Evolutionary conservation across 2,888 invertebrate species (phyloP).

Genomic region (Drosophila colorata): DNA sequence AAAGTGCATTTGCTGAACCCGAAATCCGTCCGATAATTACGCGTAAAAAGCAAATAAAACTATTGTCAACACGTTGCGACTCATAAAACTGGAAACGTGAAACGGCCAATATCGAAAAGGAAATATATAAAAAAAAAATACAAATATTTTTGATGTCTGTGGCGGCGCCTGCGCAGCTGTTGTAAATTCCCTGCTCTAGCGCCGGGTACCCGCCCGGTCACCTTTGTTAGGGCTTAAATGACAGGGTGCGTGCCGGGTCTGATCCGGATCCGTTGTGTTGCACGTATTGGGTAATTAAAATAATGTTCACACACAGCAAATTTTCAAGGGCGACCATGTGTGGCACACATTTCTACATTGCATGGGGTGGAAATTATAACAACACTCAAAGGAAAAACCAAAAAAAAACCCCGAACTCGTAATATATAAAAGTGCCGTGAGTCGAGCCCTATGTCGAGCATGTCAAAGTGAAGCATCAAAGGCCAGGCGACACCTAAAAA

Average conservation of each 20-base stretch:
- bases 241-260: slow-evolving; percentile 66
- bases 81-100: slow-evolving; percentile 47
- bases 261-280: slow-evolving; percentile 16
- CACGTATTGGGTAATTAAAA: slow-evolving; percentile 69
- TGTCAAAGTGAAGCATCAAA: slow-evolving; percentile 37
- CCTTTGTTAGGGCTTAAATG: slow-evolving; percentile 61
- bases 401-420: slow-evolving; percentile 13
- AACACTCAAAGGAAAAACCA: background rate
- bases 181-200: slow-evolving; percentile 42
- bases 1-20: slow-evolving; percentile 58
- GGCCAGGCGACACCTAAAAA: slow-evolving; percentile 25
- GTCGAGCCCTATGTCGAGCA: slow-evolving; percentile 59
- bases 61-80: slow-evolving; percentile 71
- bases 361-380: slow-evolving; percentile 60
- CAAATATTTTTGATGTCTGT: slow-evolving; percentile 8
- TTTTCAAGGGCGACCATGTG: slow-evolving; percentile 77
- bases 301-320: slow-evolving; percentile 68
- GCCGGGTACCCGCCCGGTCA: slow-evolving; percentile 8
- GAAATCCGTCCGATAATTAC: slow-evolving; percentile 53
- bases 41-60: slow-evolving; percentile 76
- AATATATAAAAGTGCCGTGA: slow-evolving; percentile 11
- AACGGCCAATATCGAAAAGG: slow-evolving; percentile 49
- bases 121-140: background rate
- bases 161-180: slow-evolving; percentile 78
- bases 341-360: slow-evolving; percentile 61